Evolutionary conservation across 2,888 invertebrate genomes (phyloP).

Genomic region (Phyllotreta cruciferae): DNA sequence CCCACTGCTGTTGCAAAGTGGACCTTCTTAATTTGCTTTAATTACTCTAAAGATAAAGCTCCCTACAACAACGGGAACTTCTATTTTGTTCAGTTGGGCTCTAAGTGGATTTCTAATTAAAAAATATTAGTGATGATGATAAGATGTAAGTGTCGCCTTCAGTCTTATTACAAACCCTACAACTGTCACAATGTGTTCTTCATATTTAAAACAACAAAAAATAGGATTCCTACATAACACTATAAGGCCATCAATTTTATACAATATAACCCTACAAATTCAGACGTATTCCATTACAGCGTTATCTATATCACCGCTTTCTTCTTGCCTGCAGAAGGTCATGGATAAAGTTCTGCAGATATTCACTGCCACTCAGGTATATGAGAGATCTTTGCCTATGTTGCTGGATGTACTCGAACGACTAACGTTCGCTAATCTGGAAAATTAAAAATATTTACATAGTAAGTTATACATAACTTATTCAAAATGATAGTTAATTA

Average conservation of each 20-base stretch:
- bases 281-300: constrained; percentile 46
- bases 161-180: constrained; percentile 40
- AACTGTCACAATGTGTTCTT: constrained; percentile 1
- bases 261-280: constrained; percentile 18
- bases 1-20: too few relatives aligned
- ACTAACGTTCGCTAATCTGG: constrained; percentile 50
- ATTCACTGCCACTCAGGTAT: constrained; percentile 59
- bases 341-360: constrained; percentile 58
- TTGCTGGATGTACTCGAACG: constrained; percentile 55
- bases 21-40: not conserved
- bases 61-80: not conserved
- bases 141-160: constrained; percentile 23
- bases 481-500: constrained; percentile 30
- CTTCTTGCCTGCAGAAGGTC: constrained; percentile 56
- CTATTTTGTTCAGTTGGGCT: not conserved
- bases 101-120: constrained; percentile 6
- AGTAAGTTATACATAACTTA: constrained; percentile 3
- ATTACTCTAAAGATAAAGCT: not conserved
- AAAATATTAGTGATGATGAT: constrained; percentile 5
- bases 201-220: constrained; percentile 21
- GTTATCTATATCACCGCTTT: constrained; percentile 39
- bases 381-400: constrained; percentile 55
- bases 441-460: constrained; percentile 23
- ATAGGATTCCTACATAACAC: constrained; percentile 17
- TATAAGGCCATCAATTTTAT: constrained; percentile 8